These are phyloP conservation scores for Actias luna DNA, from an alignment of 2,888 invertebrate genomes.

Conservation along the genomic window DNA sequence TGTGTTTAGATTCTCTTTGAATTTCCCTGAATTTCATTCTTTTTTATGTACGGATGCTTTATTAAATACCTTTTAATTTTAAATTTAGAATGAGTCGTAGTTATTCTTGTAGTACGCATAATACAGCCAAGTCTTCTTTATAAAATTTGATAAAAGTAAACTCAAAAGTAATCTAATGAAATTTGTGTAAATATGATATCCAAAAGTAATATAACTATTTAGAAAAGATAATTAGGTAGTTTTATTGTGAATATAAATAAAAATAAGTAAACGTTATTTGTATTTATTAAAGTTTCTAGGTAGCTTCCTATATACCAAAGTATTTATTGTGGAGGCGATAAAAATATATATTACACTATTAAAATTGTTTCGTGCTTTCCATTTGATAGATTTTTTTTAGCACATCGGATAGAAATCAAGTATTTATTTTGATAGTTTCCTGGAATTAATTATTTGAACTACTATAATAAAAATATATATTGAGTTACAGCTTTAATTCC, in stretches of 20 bases:
- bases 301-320: too few relatives aligned
- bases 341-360: too few relatives aligned
- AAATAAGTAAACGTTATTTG: too few relatives aligned
- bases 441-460: background rate
- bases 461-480: background rate
- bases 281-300: too few relatives aligned
- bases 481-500: background rate
- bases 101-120: background rate
- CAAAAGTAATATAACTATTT: background rate
- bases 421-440: background rate
- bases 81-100: background rate
- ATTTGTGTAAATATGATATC: background rate
- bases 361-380: too few relatives aligned
- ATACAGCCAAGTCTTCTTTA: background rate
- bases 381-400: background rate
- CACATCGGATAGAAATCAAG: background rate
- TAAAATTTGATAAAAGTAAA: background rate
- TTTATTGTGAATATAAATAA: background rate
- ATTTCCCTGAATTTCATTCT: slow-evolving; percentile 7
- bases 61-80: background rate
- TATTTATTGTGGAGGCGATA: too few relatives aligned
- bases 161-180: background rate
- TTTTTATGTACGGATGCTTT: too few relatives aligned
- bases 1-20: slow-evolving; percentile 33
- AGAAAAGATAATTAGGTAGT: background rate